Base-by-base conservation (phyloP, 2,797 vertebrate genomes). In the Picus viridis region DNA sequence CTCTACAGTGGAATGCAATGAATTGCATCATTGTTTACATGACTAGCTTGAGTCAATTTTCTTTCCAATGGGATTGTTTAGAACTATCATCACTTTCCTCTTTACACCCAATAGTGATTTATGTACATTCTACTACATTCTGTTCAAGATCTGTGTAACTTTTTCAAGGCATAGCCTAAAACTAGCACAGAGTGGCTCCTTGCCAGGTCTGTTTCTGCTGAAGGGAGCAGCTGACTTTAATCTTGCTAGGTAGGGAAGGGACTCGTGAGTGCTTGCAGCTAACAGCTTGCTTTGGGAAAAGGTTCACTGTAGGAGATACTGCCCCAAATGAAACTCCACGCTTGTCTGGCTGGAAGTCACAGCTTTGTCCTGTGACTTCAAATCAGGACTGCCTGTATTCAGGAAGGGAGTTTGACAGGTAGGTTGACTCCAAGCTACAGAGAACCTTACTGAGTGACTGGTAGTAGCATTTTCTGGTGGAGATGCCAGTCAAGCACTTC, bases 271-370 rank as follows among this genome's bases (percentile, higher is more conserved):
- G 9, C 51, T 54, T 63, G 51, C 30, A 71, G 51, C 19, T 43
- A 78, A 24, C 32, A 69, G 16, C 19, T 58, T 12, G 56, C 4
- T 39, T 87, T 79, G 68, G 19, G 71, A 12, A 47, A 71, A 75
- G 10, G 12, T 61, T 89, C 12, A 2, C 1, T 67, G 9, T 12
- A 57, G 43, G 64, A 67, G 26, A 27, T 0, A 0, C 2, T 78
- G 41, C 53, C 54, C 43, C 61, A 12, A 85, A 70, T 56, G 10
- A 78, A 87, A 12, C 19, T 11, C 3, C 36, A 2, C 7, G 2
- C 20, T 54, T 82, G 45, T 49, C 58, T 77, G 49, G 20, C 24
- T 53, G 45, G 59, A 81, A 41, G 73, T 49, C 2, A 3, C 0
- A 0, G 77, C 4, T 64, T 58, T 5, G 1, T 77, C 27, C 59